Evolutionary conservation across 2,888 invertebrate genomes (phyloP), one percentile per base, ranked within the genome.

Genomic region (Caenorhabditis virilis): DNA sequence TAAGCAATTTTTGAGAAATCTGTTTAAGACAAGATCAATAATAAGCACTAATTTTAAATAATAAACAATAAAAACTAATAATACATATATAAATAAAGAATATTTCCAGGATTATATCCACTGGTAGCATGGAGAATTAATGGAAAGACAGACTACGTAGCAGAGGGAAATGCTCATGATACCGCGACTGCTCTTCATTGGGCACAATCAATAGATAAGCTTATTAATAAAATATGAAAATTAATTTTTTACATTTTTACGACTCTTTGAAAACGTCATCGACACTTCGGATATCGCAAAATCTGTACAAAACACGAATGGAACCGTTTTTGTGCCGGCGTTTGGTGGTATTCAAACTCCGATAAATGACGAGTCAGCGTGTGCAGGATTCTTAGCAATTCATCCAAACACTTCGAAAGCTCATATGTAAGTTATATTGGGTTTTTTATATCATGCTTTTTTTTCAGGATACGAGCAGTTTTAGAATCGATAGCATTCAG

Each of bases 321-420:
- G 78, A 43, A 59, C 78, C 2, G 91, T 88, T 84, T 94, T 94
- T 84, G 87, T 94, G 74, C 93, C 94, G 1, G 92, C 92, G 0
- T 93, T 93, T 78, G 91, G 90, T 84, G 93, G 93, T 33, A 85
- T 64, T 2, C 84, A 95, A 91, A 91, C 92, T 0, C 94, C 95
- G 0, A 89, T 93, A 69, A 92, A 91, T 84, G 91, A 95, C 84
- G 89, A 90, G 69, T 87, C 88, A 13, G 93, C 94, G 0, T 90
- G 91, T 1, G 89, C 91, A 0, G 91, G 91, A 18, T 92, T 94
- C 83, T 87, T 93, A 33, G 91, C 91, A 0, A 82, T 89, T 36
- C 86, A 85, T 68, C 88, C 91, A 0, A 89, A 90, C 0, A 91
- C 92, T 0, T 88, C 84, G 0, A 90, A 89, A 72, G 88, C 47